phyloP scores from a whole-genome alignment of 2,113 vertebrate genomes.

The Actenoides hombroni region DNA sequence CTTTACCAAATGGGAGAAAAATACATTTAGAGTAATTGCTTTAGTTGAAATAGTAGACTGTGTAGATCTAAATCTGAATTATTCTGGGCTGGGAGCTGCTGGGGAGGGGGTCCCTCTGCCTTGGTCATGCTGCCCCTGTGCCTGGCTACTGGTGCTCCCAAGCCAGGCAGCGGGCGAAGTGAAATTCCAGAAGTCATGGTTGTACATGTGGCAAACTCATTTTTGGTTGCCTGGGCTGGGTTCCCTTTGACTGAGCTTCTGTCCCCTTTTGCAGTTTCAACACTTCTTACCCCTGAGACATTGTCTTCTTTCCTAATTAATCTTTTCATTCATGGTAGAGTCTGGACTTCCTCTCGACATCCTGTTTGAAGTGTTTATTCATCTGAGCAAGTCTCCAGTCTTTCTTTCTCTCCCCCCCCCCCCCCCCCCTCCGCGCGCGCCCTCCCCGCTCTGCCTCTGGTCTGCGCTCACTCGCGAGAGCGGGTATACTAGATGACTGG shows the following conservation, averaged over 20 bases:
- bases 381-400: not conserved
- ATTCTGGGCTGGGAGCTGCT: not conserved
- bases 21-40: not conserved
- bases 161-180: not conserved
- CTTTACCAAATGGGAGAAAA: not conserved
- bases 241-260: not conserved
- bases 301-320: conserved; percentile 2
- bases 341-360: conserved; percentile 12
- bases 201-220: not conserved
- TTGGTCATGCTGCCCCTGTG: accelerated
- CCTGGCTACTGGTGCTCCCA: not conserved
- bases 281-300: not conserved
- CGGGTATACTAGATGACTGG: no score
- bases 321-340: not conserved
- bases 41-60: not conserved
- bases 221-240: not conserved
- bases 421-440: not conserved
- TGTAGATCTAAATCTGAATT: not conserved
- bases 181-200: not conserved
- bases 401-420: not conserved
- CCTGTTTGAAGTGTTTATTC: conserved; percentile 16
- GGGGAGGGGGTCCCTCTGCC: not conserved
- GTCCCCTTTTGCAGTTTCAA: not conserved
- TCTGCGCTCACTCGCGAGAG: no score
- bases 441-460: no score